Evolutionary conservation across 1,140 invertebrate species (phyloP), one percentile per base, ranked within the genome.

Genomic region (Leptopilina boulardi): DNA sequence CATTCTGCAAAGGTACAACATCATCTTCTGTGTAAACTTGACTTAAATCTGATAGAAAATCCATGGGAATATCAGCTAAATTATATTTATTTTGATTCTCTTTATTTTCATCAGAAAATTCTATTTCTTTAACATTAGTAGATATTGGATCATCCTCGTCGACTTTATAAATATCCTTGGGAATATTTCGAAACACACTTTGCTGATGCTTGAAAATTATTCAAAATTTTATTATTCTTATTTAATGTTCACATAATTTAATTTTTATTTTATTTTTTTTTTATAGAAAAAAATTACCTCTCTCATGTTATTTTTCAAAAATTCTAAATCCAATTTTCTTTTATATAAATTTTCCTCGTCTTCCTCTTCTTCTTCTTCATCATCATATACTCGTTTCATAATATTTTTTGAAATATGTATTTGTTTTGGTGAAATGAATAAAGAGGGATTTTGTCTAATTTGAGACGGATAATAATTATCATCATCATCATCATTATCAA

Each of bases 1-100:
- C 77, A 19, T 80, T 66, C 2, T 74, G 41, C 26, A 78, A 26
- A 41, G 87, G 71, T 74, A 92, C 90, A 0, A 95, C 91, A 1
- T 94, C 80, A 15, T 94, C 94, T 15, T 94, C 94, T 87, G 95
- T 94, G 81, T 93, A 95, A 1, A 93, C 87, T 10, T 91, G 89
- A 54, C 82, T 80, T 84, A 82, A 74, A 84, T 78, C 77, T 78
- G 86, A 73, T 84, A 84, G 81, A 71, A 86, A 76, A 78, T 89
- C 77, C 72, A 80, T 77, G 4, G 80, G 41, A 26, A 81, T 79
- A 66, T 78, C 80, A 23, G 78, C 78, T 1, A 80, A 71, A 26
- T 81, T 18, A 75, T 83, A 79, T 1, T 77, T 77, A 85, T 91
- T 89, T n/a, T 89, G 77, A 71, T 90, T 88, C 0, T 89, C 89